Conservation (phyloP, 2,797 vertebrate genomes). For the Mormyrus hasselquistii region DNA sequence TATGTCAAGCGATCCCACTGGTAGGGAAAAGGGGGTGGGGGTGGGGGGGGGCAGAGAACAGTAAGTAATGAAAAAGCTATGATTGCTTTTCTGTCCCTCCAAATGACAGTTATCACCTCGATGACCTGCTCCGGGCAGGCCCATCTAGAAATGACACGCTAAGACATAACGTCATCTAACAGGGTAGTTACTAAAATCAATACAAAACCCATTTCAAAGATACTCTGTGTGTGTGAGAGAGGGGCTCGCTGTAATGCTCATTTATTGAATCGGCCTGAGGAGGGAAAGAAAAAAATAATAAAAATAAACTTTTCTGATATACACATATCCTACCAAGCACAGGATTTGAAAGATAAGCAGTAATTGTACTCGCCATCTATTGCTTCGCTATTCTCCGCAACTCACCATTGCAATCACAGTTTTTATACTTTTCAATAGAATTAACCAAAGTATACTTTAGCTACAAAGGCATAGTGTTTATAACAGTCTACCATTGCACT, state of each 20-base stretch:
- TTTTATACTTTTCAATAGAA: slow-evolving; percentile 50
- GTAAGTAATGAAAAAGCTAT: slow-evolving; percentile 99
- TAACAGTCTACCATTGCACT: slow-evolving; percentile 48
- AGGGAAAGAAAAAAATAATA: slow-evolving; percentile 66
- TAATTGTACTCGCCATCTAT: slow-evolving; percentile 87
- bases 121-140: slow-evolving; percentile 97
- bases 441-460: slow-evolving; percentile 61
- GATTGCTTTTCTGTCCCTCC: slow-evolving; percentile 99
- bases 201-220: slow-evolving; percentile 99
- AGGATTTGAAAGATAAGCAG: slow-evolving; percentile 88
- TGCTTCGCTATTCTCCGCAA: slow-evolving; percentile 72
- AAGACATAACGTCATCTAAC: slow-evolving; percentile 99
- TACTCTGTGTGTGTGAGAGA: slow-evolving; percentile 77
- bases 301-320: slow-evolving; percentile 76
- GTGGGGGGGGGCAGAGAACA: slow-evolving; percentile 80
- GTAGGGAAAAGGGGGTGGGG: slow-evolving; percentile 70
- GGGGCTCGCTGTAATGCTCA: slow-evolving; percentile 89
- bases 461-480: slow-evolving; percentile 36
- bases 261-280: slow-evolving; percentile 98
- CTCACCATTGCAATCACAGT: slow-evolving; percentile 51
- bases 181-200: slow-evolving; percentile 99
- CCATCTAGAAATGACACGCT: slow-evolving; percentile 96
- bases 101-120: slow-evolving; percentile 99
- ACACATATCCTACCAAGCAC: slow-evolving; percentile 82
- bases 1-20: slow-evolving; percentile 96